Conservation (phyloP, 2,113 vertebrate genomes). For the Falco punctatus region DNA sequence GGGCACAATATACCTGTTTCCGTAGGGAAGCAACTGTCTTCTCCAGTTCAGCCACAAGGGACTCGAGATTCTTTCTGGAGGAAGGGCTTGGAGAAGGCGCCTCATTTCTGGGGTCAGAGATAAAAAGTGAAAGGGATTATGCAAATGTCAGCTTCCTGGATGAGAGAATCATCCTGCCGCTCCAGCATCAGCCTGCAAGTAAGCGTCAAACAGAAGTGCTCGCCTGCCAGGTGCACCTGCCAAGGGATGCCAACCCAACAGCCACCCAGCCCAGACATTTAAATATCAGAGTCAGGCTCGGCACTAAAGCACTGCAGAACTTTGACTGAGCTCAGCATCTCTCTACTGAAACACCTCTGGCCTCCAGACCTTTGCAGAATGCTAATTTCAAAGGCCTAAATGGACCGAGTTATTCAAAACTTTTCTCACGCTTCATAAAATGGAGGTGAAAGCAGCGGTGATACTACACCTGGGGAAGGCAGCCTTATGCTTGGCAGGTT, state of each 20-base stretch:
- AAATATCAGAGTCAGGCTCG: background rate
- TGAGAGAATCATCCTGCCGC: background rate
- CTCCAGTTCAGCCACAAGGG: slow-evolving; percentile 61
- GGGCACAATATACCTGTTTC: slow-evolving; percentile 55
- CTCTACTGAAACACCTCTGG: background rate
- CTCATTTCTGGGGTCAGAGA: background rate
- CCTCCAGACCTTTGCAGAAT: background rate
- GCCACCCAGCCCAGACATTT: background rate
- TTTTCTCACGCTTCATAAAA: background rate
- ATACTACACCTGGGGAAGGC: slow-evolving; percentile 43
- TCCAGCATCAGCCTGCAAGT: background rate
- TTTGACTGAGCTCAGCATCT: background rate
- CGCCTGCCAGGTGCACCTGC: background rate
- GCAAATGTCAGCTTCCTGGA: background rate
- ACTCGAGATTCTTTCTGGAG: slow-evolving; percentile 35
- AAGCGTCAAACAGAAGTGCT: background rate
- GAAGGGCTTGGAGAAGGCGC: background rate
- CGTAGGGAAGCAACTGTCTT: slow-evolving; percentile 46
- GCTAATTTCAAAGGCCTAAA: background rate
- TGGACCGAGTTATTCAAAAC: background rate
- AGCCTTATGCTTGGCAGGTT: slow-evolving; percentile 27
- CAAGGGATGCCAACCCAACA: background rate
- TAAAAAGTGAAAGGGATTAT: slow-evolving; percentile 9
- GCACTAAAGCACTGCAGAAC: background rate
- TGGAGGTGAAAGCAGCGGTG: background rate